Percentiles rank a stretch among this genome's conserved stretches.
phyloP scores from a whole-genome alignment of 2,888 invertebrate genomes.

The Sceliomorpha sp. region DNA sequence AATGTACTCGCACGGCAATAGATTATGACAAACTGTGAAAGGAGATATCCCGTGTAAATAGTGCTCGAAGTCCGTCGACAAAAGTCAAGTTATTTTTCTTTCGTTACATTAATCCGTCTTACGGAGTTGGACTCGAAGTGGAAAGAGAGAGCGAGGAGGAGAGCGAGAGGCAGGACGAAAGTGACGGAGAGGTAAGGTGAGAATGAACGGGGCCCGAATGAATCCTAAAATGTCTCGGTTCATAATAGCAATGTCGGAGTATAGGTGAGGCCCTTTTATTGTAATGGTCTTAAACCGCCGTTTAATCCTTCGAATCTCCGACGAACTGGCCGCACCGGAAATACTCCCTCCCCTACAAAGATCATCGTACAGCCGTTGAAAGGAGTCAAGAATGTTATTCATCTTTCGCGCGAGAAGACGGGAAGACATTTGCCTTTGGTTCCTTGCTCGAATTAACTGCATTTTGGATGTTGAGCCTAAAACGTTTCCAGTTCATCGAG shows the following conservation, averaged over 20 bases:
- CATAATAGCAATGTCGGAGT: constrained; percentile 17
- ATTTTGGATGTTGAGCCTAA: too few relatives aligned
- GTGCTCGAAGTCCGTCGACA: constrained; percentile 22
- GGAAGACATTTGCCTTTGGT: too few relatives aligned
- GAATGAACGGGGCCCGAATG: too few relatives aligned
- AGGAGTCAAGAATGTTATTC: constrained; percentile 57
- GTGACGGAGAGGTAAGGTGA: too few relatives aligned
- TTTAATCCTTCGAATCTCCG: constrained; percentile 38
- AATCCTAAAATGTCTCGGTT: constrained; percentile 30
- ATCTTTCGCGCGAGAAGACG: constrained; percentile 45
- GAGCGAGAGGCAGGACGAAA: too few relatives aligned
- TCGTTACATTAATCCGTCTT: constrained; percentile 31
- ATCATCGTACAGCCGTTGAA: constrained; percentile 43
- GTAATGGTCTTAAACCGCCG: constrained; percentile 16
- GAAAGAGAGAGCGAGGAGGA: constrained; percentile 1
- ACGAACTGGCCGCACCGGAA: constrained; percentile 41
- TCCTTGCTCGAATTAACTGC: too few relatives aligned
- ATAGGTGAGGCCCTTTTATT: constrained; percentile 19
- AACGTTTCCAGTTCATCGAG: too few relatives aligned
- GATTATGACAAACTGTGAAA: constrained; percentile 22
- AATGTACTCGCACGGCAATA: constrained; percentile 17
- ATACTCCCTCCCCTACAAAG: constrained; percentile 30
- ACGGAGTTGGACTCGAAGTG: background rate
- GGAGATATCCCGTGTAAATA: constrained; percentile 33
- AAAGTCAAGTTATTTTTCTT: constrained; percentile 34